These are phyloP conservation scores for Sylvietta virens DNA, from an alignment of 2,113 vertebrate genomes.

Conservation along the genomic window DNA sequence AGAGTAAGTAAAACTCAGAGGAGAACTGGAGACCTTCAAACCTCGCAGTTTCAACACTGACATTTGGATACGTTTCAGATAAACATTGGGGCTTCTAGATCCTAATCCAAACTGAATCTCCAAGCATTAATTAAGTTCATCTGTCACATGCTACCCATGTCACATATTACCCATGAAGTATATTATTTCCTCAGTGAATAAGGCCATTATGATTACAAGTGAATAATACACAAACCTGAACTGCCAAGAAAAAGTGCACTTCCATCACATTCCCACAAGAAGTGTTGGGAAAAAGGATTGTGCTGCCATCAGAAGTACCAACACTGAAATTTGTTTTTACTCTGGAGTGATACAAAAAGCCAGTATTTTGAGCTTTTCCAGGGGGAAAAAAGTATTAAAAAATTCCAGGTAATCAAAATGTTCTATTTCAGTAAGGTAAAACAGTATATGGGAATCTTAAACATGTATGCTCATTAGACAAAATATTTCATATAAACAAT, in stretches of 20 bases:
- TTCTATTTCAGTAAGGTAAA: neutral
- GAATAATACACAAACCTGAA: constrained; percentile 33
- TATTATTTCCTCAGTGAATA: constrained; percentile 29
- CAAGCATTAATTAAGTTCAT: constrained; percentile 53
- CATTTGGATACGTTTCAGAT: constrained; percentile 26
- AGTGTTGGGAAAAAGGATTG: neutral
- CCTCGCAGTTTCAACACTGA: neutral
- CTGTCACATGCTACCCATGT: constrained; percentile 30
- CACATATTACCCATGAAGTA: constrained; percentile 20
- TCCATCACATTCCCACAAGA: neutral
- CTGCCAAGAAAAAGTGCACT: neutral
- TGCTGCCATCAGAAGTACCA: neutral
- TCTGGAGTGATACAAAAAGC: neutral
- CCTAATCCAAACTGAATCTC: constrained; percentile 11
- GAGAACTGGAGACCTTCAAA: neutral
- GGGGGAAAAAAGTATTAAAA: neutral
- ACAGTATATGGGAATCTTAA: neutral
- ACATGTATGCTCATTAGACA: neutral
- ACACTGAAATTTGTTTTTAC: neutral
- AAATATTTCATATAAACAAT: neutral
- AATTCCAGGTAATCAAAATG: neutral
- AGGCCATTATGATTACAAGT: neutral
- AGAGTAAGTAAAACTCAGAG: neutral
- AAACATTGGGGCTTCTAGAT: neutral
- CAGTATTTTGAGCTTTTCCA: neutral